Evolutionary conservation across 2,113 vertebrate species (phyloP), one percentile per base, ranked within the genome.

Genomic region (Mirounga angustirostris): DNA sequence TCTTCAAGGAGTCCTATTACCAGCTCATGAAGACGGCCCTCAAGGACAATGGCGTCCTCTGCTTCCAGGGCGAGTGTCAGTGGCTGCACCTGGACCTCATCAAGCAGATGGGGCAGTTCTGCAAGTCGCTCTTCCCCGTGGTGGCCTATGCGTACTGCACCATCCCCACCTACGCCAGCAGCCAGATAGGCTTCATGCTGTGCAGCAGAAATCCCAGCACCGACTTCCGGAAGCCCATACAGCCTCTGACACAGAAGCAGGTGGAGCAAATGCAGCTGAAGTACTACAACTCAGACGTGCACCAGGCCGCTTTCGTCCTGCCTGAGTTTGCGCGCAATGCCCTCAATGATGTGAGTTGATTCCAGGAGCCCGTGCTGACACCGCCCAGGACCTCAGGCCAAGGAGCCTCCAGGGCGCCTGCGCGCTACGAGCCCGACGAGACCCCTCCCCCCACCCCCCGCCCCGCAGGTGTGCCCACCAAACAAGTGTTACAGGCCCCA

Each of bases 131-230:
- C 59, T 99, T 99, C 98, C 99, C 99, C 0, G 99, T 99, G 76
- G 99, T 99, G 97, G 99, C 99, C 97, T 99, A 99, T 0, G 99
- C 99, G 94, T 99, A 99, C 98, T 99, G 99, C 98, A 99, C 99
- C 98, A 99, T 99, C 98, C 99, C 99, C 71, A 99, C 99, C 0
- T 99, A 99, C 89, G 99, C 99, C 94, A 99, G 99, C 0, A 99
- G 99, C 84, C 99, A 99, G 99, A 99, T 99, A 15, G 99, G 99
- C 98, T 99, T 99, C 98, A 99, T 99, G 99, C 99, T 99, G 63
- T 99, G 99, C 99, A 99, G 99, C 99, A 99, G 99, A 98, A 99
- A 99, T 95, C 98, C 99, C 0, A 99, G 98, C 97, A 99, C 99
- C 8, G 99, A 99, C 98, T 99, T 99, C 98, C 98, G 98, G 97